Percentiles rank a stretch among this genome's conserved stretches.
These are phyloP conservation scores for Drosophila vallismaia DNA, from an alignment of 2,888 invertebrate genomes.

Conservation along the genomic window DNA sequence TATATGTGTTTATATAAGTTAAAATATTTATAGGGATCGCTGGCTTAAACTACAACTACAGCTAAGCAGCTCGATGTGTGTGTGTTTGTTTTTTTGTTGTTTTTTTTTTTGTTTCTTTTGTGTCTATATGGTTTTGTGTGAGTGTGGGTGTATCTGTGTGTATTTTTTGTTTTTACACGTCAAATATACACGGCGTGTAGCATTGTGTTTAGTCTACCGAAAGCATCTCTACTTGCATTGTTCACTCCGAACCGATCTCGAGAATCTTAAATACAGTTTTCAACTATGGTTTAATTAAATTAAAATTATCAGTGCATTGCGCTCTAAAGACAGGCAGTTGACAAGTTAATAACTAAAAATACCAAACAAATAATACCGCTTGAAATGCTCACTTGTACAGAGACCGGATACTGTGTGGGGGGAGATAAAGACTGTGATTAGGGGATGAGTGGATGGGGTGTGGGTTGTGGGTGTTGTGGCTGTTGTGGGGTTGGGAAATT, in stretches of 20 bases:
- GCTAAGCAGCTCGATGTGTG: constrained; percentile 57
- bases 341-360: constrained; percentile 54
- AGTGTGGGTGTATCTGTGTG: constrained; percentile 18
- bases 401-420: constrained; percentile 9
- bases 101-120: constrained; percentile 11
- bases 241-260: constrained; percentile 34
- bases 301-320: constrained; percentile 81
- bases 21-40: constrained; percentile 34
- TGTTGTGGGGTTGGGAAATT: constrained; percentile 16
- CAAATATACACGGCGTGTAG: constrained; percentile 27
- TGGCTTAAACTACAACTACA: constrained; percentile 57
- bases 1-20: constrained; percentile 35
- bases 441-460: neutral
- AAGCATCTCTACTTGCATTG: constrained; percentile 48
- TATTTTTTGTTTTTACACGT: constrained; percentile 22
- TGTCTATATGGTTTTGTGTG: constrained; percentile 15
- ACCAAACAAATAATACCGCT: constrained; percentile 57
- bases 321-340: constrained; percentile 77
- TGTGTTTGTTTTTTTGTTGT: constrained; percentile 21
- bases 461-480: no score
- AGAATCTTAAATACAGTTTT: constrained; percentile 44
- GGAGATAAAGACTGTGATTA: neutral
- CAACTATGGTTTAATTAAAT: constrained; percentile 57
- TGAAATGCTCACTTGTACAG: constrained; percentile 59
- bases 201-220: constrained; percentile 41